phyloP scores from a whole-genome alignment of 1,140 invertebrate species.

The Gryon sp. region DNA sequence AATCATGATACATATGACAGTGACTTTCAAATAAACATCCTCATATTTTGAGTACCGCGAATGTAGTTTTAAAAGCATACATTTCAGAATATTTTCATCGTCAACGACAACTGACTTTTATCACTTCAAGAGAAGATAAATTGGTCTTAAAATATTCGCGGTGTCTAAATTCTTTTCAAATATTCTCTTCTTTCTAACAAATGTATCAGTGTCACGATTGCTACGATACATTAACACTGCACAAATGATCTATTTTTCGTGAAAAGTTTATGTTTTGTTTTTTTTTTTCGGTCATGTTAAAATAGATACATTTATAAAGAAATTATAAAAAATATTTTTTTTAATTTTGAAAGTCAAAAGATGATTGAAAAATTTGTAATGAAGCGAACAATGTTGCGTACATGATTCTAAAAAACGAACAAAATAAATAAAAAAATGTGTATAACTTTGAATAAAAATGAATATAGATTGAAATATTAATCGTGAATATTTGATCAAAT shows the following conservation, averaged over 20 bases:
- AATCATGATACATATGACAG: not conserved
- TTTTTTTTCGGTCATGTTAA: too few relatives aligned
- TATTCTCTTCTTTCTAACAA: not conserved
- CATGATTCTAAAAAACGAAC: too few relatives aligned
- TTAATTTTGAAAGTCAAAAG: too few relatives aligned
- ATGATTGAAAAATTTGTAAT: too few relatives aligned
- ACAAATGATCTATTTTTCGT: not conserved
- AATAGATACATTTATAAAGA: too few relatives aligned
- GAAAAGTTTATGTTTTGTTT: too few relatives aligned
- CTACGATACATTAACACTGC: not conserved
- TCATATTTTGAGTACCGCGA: conserved; percentile 4
- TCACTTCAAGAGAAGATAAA: conserved; percentile 10
- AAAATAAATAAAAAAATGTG: too few relatives aligned
- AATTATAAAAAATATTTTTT: too few relatives aligned
- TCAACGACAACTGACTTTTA: conserved; percentile 21
- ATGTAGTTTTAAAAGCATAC: conserved; percentile 12
- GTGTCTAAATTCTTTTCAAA: conserved; percentile 5
- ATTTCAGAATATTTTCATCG: conserved; percentile 8
- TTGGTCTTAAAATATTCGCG: conserved; percentile 10
- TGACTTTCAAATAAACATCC: conserved; percentile 1
- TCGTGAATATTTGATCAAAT: too few relatives aligned
- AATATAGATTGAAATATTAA: too few relatives aligned
- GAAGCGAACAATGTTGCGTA: too few relatives aligned
- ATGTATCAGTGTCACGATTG: not conserved
- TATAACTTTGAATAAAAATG: too few relatives aligned